A percentile compares a stretch with the other conserved stretches of the same genome.
These are phyloP conservation scores for Vultur gryphus DNA, from an alignment of 2,797 vertebrate species.

Conservation along the genomic window DNA sequence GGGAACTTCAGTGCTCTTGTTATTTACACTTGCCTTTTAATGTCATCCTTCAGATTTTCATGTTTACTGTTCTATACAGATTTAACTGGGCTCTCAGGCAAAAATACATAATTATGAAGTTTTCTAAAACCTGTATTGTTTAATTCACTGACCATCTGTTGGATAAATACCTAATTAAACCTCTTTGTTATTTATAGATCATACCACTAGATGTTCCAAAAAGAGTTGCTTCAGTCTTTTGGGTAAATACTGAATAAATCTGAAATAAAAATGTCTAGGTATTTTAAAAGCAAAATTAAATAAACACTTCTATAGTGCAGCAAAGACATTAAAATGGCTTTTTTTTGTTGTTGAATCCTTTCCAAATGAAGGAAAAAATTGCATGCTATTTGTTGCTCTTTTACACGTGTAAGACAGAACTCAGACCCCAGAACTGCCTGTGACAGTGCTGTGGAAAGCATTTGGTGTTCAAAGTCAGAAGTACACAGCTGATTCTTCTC, in stretches of 20 bases:
- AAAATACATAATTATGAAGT: neutral
- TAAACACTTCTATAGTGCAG: neutral
- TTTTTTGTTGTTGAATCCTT: neutral
- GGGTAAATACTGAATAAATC: conserved; percentile 9
- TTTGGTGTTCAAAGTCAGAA: neutral
- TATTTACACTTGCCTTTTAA: neutral
- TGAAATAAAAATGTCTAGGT: neutral
- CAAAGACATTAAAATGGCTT: neutral
- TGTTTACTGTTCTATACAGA: neutral
- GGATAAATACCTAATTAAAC: neutral
- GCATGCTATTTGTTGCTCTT: neutral
- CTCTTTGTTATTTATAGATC: conserved; percentile 1
- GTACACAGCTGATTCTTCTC: neutral
- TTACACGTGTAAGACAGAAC: fast-evolving
- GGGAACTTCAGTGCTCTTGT: neutral
- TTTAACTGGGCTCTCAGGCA: neutral
- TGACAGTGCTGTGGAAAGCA: neutral
- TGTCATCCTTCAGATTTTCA: neutral
- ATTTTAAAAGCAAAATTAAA: neutral
- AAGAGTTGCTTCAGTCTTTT: neutral
- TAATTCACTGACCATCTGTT: neutral
- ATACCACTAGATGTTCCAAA: neutral
- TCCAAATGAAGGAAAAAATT: neutral
- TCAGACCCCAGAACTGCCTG: neutral
- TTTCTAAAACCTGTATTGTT: conserved; percentile 14